A percentile compares a stretch with the other conserved stretches of the same genome.
Conservation (phyloP, 2,888 invertebrate species). For the Ormyrus rosae region DNA sequence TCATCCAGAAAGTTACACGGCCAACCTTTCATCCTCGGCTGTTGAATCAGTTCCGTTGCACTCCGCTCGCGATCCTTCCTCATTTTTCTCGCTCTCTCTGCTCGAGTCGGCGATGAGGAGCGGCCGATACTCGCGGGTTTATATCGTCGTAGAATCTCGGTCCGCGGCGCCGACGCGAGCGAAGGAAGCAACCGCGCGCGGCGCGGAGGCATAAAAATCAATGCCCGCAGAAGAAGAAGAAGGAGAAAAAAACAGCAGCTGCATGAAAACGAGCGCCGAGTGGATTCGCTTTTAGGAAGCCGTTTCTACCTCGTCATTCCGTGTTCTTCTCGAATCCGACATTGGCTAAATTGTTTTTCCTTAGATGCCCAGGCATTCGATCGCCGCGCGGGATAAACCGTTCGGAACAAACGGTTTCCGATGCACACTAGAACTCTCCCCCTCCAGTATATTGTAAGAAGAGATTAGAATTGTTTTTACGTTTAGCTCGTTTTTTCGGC, state of each 20-base stretch:
- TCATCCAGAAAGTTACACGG: too few species aligned
- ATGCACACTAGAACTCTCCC: neutral
- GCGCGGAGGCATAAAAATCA: conserved; percentile 2
- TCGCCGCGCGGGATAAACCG: conserved; percentile 32
- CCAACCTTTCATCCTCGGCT: too few species aligned
- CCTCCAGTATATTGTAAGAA: neutral
- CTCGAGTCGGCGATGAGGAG: conserved; percentile 9
- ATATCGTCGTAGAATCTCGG: neutral
- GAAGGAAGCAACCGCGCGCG: neutral
- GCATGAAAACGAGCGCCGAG: conserved; percentile 16
- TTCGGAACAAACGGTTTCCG: conserved; percentile 40
- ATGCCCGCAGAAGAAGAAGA: neutral
- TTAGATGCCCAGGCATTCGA: neutral
- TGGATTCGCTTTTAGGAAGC: conserved; percentile 41
- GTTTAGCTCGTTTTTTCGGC: neutral
- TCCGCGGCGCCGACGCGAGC: conserved; percentile 3
- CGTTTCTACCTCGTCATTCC: conserved; percentile 29
- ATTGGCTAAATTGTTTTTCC: conserved; percentile 26
- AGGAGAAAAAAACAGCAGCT: neutral
- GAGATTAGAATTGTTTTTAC: conserved; percentile 44
- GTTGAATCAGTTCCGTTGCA: neutral
- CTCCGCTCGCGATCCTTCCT: neutral
- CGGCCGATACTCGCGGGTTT: conserved; percentile 6
- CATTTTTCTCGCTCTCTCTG: neutral
- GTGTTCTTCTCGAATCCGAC: neutral